Percentiles rank a stretch among this genome's conserved stretches.
Evolutionary conservation across 2,888 invertebrate species (phyloP).

Genomic region (Oasisia sp.): DNA sequence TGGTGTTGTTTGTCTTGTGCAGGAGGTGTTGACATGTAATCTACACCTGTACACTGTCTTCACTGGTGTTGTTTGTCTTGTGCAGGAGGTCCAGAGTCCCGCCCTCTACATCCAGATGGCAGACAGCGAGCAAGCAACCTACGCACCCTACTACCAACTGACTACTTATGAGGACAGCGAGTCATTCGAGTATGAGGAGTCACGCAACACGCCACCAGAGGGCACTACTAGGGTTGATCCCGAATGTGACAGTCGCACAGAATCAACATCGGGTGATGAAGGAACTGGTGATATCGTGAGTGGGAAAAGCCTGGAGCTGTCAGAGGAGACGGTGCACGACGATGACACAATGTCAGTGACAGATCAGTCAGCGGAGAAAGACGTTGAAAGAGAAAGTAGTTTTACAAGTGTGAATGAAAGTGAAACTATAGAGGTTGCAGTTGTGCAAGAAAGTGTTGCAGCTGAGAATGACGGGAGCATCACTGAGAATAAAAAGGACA

Average conservation of each 20-base stretch:
- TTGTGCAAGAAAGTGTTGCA: not conserved
- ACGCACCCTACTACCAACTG: not conserved
- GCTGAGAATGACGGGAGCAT: not conserved
- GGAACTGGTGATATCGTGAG: not conserved
- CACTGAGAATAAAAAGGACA: not conserved
- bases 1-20: no score
- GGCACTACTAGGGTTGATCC: not conserved
- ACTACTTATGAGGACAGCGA: not conserved
- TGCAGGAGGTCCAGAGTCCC: not conserved
- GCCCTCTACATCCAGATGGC: not conserved
- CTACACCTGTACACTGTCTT: not conserved
- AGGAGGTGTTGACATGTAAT: no score
- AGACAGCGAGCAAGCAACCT: not conserved
- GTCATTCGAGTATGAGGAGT: not conserved
- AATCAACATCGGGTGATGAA: not conserved
- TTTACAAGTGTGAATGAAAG: not conserved
- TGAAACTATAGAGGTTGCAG: not conserved
- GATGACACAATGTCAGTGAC: not conserved
- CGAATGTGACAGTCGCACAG: not conserved
- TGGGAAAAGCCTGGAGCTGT: not conserved
- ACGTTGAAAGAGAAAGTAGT: not conserved
- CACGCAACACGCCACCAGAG: not conserved
- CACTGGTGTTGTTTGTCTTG: not conserved
- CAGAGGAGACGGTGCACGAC: not conserved
- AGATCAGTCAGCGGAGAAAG: not conserved